Conservation (phyloP, 2,113 vertebrate species). For the Cisticola juncidis region DNA sequence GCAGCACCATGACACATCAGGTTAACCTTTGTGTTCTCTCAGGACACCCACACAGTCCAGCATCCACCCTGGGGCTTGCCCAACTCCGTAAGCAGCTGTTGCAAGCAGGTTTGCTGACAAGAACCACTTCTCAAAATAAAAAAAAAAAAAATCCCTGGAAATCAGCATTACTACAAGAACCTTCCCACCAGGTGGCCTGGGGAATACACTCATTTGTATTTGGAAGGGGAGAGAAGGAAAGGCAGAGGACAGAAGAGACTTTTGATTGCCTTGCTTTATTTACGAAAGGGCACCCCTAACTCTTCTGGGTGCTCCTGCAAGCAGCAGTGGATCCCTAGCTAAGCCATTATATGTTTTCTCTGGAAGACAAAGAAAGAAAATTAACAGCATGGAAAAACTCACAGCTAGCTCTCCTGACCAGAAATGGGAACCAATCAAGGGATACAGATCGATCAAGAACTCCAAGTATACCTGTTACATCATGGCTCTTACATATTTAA, state of each 20-base stretch:
- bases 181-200: neutral
- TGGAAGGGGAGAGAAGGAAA: neutral
- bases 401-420: neutral
- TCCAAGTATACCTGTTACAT: neutral
- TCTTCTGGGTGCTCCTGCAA: neutral
- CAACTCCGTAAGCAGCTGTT: neutral
- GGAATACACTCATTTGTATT: neutral
- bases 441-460: neutral
- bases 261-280: neutral
- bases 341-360: neutral
- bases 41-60: neutral
- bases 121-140: neutral
- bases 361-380: neutral
- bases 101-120: neutral
- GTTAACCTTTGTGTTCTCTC: neutral
- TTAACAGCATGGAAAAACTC: neutral
- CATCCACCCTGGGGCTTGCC: neutral
- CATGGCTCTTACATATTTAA: neutral
- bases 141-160: neutral
- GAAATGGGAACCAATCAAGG: neutral
- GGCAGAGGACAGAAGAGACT: neutral
- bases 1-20: neutral
- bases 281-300: neutral
- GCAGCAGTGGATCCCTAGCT: neutral
- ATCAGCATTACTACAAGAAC: neutral